These are phyloP conservation scores for Actinopyga echinites DNA, from an alignment of 53 echinoderm and acorn worm species.

Conservation along the genomic window DNA sequence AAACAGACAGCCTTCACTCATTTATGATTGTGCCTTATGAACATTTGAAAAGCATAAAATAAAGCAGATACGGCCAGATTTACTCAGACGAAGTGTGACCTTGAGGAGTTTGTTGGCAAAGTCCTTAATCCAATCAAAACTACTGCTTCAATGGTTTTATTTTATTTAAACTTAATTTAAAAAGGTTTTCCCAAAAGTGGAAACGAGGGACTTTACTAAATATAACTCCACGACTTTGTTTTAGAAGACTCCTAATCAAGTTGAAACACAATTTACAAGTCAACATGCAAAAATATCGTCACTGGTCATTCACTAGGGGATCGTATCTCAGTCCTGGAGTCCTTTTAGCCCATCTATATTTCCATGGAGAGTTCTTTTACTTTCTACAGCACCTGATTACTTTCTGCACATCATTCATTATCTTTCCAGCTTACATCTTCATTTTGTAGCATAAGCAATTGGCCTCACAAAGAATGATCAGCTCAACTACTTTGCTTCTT, in stretches of 20 bases:
- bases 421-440: too few relatives aligned
- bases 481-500: too few relatives aligned
- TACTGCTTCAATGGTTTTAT: constrained; percentile 8
- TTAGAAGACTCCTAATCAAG: constrained; percentile 12
- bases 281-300: not conserved
- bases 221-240: not conserved
- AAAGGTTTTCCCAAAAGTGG: not conserved
- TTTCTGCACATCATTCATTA: too few relatives aligned
- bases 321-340: not conserved
- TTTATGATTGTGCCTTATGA: too few relatives aligned
- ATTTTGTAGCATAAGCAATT: too few relatives aligned
- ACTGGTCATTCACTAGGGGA: not conserved
- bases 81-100: not conserved
- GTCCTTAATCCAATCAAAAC: not conserved
- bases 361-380: too few relatives aligned
- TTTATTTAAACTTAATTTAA: constrained; percentile 30
- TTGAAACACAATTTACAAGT: constrained; percentile 7
- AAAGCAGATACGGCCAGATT: too few relatives aligned
- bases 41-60: too few relatives aligned
- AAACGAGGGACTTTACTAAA: not conserved
- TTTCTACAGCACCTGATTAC: too few relatives aligned
- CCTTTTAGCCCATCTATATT: too few relatives aligned
- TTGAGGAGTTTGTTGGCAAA: constrained; percentile 4
- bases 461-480: too few relatives aligned
- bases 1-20: too few relatives aligned